phyloP scores from a whole-genome alignment of 2,888 invertebrate species.

The Agrotis exclamationis region DNA sequence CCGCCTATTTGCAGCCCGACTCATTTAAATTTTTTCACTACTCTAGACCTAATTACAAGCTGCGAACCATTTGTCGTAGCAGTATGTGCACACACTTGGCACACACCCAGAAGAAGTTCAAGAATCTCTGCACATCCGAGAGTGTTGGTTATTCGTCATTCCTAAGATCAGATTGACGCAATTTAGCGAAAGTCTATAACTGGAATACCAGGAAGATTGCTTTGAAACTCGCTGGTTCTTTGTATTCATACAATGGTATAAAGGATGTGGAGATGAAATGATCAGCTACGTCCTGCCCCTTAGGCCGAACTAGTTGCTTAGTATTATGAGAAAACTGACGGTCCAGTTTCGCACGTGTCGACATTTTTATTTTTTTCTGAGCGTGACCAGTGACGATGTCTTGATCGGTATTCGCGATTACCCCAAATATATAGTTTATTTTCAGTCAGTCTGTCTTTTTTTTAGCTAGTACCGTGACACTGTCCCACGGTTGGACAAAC shows the following conservation, averaged over 20 bases:
- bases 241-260: conserved; percentile 48
- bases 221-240: conserved; percentile 40
- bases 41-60: conserved; percentile 52
- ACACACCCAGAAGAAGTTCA: conserved; percentile 46
- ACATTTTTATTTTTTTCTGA: conserved; percentile 21
- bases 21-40: conserved; percentile 40
- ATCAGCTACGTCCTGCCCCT: conserved; percentile 53
- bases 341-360: conserved; percentile 9
- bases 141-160: conserved; percentile 45
- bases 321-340: conserved; percentile 34
- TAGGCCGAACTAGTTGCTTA: conserved; percentile 40
- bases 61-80: conserved; percentile 32
- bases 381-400: conserved; percentile 1
- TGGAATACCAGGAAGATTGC: conserved; percentile 26
- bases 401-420: conserved; percentile 26
- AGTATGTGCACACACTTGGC: conserved; percentile 52
- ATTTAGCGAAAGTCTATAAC: conserved; percentile 47
- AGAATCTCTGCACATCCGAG: conserved; percentile 44
- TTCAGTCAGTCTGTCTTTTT: background rate
- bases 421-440: conserved; percentile 21
- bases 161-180: conserved; percentile 30
- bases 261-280: conserved; percentile 57
- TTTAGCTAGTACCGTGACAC: too few species aligned
- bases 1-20: conserved; percentile 1
- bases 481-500: background rate